Conservation (phyloP, 2,113 vertebrate genomes). For the Anhinga anhinga region DNA sequence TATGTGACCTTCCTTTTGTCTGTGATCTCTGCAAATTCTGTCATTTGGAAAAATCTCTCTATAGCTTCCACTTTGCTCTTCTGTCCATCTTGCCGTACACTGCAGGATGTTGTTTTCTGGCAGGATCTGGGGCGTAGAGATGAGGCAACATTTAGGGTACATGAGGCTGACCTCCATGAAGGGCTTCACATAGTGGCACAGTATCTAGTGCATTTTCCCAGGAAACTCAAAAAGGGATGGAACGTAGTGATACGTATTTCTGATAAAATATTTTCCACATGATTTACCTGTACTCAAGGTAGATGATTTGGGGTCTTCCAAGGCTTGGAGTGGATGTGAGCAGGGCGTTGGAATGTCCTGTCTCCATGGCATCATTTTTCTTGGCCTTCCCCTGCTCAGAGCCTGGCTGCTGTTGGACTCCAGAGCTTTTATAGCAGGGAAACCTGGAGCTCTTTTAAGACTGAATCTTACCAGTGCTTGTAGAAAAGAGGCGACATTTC, state of each 20-base stretch:
- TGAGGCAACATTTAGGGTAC: not conserved
- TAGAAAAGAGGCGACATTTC: not conserved
- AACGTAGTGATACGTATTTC: not conserved
- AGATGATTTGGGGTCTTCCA: not conserved
- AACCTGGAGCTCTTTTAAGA: not conserved
- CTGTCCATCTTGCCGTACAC: not conserved
- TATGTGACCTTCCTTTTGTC: not conserved
- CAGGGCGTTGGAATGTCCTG: not conserved
- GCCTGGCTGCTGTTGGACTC: not conserved
- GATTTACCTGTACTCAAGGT: not conserved
- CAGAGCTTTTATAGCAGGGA: not conserved
- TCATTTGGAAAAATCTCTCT: not conserved
- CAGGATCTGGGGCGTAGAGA: not conserved
- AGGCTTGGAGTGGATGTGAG: not conserved
- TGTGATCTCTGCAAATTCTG: not conserved
- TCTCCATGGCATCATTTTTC: not conserved
- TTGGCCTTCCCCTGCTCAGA: not conserved
- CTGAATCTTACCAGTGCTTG: not conserved
- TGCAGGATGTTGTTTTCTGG: not conserved
- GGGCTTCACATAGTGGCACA: not conserved
- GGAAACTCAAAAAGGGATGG: not conserved
- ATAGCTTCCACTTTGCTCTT: not conserved
- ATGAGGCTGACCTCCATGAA: not conserved
- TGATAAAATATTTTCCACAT: not conserved
- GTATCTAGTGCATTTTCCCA: not conserved